These are phyloP conservation scores for Heteromyza rotundicornis DNA, from an alignment of 2,888 invertebrate species.

Conservation along the genomic window DNA sequence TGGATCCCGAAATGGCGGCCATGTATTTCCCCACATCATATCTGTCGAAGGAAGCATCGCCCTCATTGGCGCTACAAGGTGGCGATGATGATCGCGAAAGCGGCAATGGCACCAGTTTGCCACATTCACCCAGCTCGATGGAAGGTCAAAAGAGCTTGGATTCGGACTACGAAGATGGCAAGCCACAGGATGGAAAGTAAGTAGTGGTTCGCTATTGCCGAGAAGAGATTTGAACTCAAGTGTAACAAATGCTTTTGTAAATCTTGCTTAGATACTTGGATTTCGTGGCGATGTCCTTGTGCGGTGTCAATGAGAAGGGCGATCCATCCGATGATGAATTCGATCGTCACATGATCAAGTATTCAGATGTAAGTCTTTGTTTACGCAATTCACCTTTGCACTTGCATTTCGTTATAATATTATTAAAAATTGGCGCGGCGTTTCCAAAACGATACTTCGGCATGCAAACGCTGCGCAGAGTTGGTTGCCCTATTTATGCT, in stretches of 20 bases:
- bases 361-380: slow-evolving; percentile 62
- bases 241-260: neutral
- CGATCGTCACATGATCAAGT: slow-evolving; percentile 66
- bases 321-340: slow-evolving; percentile 69
- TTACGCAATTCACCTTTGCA: neutral
- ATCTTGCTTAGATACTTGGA: slow-evolving; percentile 61
- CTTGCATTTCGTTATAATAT: no score
- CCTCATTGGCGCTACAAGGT: slow-evolving; percentile 21
- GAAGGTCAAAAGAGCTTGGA: slow-evolving; percentile 81
- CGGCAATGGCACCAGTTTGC: slow-evolving; percentile 93
- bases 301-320: slow-evolving; percentile 71
- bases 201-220: slow-evolving; percentile 51
- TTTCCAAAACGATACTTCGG: no score
- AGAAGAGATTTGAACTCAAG: neutral
- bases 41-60: slow-evolving; percentile 34
- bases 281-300: slow-evolving; percentile 78
- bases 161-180: slow-evolving; percentile 83
- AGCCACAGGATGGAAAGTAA: slow-evolving; percentile 64
- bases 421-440: no score
- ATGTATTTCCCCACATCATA: slow-evolving; percentile 76
- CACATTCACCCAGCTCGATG: slow-evolving; percentile 90
- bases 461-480: slow-evolving; percentile 13
- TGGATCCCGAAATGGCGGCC: slow-evolving; percentile 91
- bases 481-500: slow-evolving; percentile 1
- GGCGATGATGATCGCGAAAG: slow-evolving; percentile 93